These are phyloP conservation scores for Cerastis rubricosa DNA, from an alignment of 2,888 invertebrate species.

Conservation along the genomic window DNA sequence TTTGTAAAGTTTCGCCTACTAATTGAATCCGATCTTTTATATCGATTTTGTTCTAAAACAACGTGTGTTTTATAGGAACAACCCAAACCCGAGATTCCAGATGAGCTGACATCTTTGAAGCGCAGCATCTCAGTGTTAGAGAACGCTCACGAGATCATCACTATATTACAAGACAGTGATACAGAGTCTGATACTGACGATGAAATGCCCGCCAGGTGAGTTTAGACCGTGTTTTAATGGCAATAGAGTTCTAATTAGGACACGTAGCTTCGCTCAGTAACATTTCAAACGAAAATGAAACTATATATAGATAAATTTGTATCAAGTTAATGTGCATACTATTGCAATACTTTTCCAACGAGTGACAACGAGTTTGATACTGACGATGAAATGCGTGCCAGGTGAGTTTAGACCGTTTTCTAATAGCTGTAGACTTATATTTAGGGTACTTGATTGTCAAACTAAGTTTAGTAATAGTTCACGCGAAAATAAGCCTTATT, in stretches of 20 bases:
- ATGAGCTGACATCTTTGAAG: slow-evolving; percentile 71
- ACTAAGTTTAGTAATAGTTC: no score
- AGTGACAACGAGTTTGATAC: slow-evolving; percentile 76
- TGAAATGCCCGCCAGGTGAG: slow-evolving; percentile 59
- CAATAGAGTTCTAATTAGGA: no score
- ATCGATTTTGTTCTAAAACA: background rate
- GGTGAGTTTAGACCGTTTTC: background rate
- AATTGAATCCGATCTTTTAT: no score
- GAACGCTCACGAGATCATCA: slow-evolving; percentile 79
- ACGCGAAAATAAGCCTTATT: no score
- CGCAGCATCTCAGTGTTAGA: slow-evolving; percentile 75
- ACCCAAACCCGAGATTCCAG: slow-evolving; percentile 44
- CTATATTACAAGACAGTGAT: slow-evolving; percentile 83
- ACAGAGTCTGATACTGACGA: slow-evolving; percentile 69
- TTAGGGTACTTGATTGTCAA: background rate
- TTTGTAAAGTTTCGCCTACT: no score
- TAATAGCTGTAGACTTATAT: background rate
- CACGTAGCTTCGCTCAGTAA: no score
- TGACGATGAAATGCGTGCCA: slow-evolving; percentile 31
- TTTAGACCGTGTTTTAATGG: background rate
- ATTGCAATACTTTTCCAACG: no score
- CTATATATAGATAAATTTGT: no score
- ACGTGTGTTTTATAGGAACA: slow-evolving; percentile 64
- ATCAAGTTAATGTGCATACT: no score
- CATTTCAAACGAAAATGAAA: no score